Conservation (phyloP, 2,888 invertebrate species). For the Hypena proboscidalis region DNA sequence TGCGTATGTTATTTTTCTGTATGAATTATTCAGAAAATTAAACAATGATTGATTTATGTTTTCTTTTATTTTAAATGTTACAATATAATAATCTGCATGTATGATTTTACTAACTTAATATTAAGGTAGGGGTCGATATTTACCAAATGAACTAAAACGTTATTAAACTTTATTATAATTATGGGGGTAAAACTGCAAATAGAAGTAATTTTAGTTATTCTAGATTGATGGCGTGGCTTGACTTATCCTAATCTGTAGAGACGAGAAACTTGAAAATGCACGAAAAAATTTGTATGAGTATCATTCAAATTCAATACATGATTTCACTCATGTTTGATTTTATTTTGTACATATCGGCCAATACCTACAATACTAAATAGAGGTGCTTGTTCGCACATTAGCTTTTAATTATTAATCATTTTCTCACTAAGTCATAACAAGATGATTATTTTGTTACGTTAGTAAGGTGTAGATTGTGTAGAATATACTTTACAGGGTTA, state of each 20-base stretch:
- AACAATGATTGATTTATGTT: slow-evolving; percentile 6
- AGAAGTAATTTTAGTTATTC: no score
- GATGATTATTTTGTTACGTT: slow-evolving; percentile 27
- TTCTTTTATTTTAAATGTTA: slow-evolving; percentile 9
- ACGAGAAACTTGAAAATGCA: no score
- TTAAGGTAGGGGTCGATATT: neutral
- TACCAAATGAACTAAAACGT: no score
- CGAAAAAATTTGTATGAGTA: no score
- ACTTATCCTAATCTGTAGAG: no score
- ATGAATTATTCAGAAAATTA: slow-evolving; percentile 9
- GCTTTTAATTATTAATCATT: slow-evolving; percentile 45
- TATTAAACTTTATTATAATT: no score
- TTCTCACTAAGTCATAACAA: slow-evolving; percentile 49
- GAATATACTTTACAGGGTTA: slow-evolving; percentile 62
- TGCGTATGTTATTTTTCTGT: slow-evolving; percentile 1
- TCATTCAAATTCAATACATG: no score
- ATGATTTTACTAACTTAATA: slow-evolving; percentile 16
- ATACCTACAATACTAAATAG: slow-evolving; percentile 33
- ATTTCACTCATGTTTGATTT: no score
- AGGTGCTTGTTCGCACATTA: slow-evolving; percentile 58
- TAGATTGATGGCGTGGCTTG: no score
- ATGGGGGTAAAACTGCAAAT: no score
- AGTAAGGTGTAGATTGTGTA: slow-evolving; percentile 34
- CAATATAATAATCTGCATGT: slow-evolving; percentile 5
- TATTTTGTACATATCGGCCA: neutral